Conservation (phyloP, 2,888 invertebrate genomes). For the Petrophora chlorosata region DNA sequence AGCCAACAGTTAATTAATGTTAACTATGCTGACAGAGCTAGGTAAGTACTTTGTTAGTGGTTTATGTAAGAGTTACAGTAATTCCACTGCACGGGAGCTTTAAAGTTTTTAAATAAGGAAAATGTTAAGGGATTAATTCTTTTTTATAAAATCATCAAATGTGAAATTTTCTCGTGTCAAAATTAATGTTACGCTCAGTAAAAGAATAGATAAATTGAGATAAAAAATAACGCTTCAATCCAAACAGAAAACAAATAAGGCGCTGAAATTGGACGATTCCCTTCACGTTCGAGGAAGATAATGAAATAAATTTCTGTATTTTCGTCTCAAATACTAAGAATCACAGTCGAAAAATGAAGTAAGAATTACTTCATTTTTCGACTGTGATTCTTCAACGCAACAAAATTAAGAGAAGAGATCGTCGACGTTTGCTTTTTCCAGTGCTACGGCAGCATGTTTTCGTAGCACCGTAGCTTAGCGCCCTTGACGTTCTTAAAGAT, state of each 20-base stretch:
- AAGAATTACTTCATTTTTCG: background rate
- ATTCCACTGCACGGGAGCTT: no score
- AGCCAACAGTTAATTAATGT: conserved; percentile 53
- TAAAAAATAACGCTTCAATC: conserved; percentile 16
- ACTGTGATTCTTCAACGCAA: conserved; percentile 50
- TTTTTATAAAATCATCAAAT: no score
- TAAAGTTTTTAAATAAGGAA: no score
- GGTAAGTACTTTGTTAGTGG: conserved; percentile 58
- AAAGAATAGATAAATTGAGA: conserved; percentile 16
- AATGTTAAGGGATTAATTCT: no score
- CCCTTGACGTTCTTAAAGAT: no score
- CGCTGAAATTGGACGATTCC: conserved; percentile 41
- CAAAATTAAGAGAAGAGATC: conserved; percentile 46
- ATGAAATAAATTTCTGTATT: conserved; percentile 53
- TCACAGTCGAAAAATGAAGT: no score
- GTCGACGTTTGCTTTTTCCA: no score
- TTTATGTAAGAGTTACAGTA: conserved; percentile 22
- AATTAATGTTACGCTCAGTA: no score
- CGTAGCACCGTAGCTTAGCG: no score
- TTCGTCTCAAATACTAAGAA: conserved; percentile 28
- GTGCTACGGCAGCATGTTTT: no score
- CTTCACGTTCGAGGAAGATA: conserved; percentile 47
- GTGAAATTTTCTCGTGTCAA: no score
- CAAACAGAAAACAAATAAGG: conserved; percentile 27
- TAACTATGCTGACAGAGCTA: conserved; percentile 55